Evolutionary conservation across 2,113 vertebrate genomes (phyloP).

Genomic region (Onychostoma macrolepis): DNA sequence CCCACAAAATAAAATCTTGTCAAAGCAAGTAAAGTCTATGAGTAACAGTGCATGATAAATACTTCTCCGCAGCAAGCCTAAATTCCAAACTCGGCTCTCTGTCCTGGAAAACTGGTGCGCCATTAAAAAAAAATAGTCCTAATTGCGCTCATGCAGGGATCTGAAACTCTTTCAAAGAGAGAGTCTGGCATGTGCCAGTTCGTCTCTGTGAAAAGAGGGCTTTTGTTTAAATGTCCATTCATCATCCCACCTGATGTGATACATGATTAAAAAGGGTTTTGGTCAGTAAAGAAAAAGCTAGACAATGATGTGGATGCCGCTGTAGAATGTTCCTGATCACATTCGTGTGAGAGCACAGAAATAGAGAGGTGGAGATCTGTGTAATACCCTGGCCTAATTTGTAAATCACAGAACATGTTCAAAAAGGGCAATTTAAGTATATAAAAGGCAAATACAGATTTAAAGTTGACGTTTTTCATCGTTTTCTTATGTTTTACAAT

Average conservation of each 20-base stretch:
- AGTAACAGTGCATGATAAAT: slow-evolving; percentile 68
- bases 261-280: slow-evolving; percentile 38
- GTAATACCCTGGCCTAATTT: slow-evolving; percentile 11
- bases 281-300: slow-evolving; percentile 22
- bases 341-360: neutral
- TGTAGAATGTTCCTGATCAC: slow-evolving; percentile 4
- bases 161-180: slow-evolving; percentile 48
- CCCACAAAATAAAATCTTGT: slow-evolving; percentile 72
- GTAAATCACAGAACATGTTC: slow-evolving; percentile 22
- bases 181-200: slow-evolving; percentile 39
- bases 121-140: slow-evolving; percentile 62
- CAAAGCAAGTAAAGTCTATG: slow-evolving; percentile 71
- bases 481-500: neutral
- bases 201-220: slow-evolving; percentile 57
- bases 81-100: slow-evolving; percentile 58
- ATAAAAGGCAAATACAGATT: slow-evolving; percentile 8
- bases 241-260: slow-evolving; percentile 57
- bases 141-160: slow-evolving; percentile 69
- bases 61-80: slow-evolving; percentile 58
- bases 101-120: slow-evolving; percentile 46
- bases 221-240: slow-evolving; percentile 54
- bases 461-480: neutral
- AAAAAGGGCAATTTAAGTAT: neutral
- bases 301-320: neutral
- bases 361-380: neutral